Evolutionary conservation across 1,140 invertebrate genomes (phyloP).

Genomic region (Platorchestia sp.): DNA sequence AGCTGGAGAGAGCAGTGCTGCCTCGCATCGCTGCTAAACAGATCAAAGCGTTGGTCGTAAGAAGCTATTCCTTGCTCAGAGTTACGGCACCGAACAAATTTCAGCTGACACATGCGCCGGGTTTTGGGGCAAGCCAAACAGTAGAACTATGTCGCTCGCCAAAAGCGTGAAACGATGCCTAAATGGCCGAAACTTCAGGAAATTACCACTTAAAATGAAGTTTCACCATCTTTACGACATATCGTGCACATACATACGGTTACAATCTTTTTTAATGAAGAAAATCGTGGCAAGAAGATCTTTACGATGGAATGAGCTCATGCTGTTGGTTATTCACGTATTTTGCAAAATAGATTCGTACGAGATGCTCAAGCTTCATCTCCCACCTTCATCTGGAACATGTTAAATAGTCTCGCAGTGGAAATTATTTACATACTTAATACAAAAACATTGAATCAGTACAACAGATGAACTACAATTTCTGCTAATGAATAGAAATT

Average conservation of each 20-base stretch:
- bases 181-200: not conserved
- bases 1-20: not conserved
- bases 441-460: too few relatives aligned
- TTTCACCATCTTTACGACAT: not conserved
- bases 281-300: not conserved
- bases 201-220: not conserved
- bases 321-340: not conserved
- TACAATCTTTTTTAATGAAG: not conserved
- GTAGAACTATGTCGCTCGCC: not conserved
- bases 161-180: not conserved
- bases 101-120: not conserved
- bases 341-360: not conserved
- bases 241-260: not conserved
- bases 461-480: too few relatives aligned
- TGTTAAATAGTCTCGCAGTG: too few relatives aligned
- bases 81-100: slow-evolving; percentile 38
- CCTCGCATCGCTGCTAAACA: slow-evolving; percentile 36
- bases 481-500: too few relatives aligned
- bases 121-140: slow-evolving; percentile 40
- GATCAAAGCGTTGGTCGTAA: slow-evolving; percentile 36
- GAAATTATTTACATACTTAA: too few relatives aligned
- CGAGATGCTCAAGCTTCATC: not conserved
- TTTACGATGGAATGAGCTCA: not conserved
- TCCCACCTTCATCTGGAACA: not conserved
- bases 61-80: not conserved